phyloP scores from a whole-genome alignment of 2,797 vertebrate genomes.

The Microtus agrestis region DNA sequence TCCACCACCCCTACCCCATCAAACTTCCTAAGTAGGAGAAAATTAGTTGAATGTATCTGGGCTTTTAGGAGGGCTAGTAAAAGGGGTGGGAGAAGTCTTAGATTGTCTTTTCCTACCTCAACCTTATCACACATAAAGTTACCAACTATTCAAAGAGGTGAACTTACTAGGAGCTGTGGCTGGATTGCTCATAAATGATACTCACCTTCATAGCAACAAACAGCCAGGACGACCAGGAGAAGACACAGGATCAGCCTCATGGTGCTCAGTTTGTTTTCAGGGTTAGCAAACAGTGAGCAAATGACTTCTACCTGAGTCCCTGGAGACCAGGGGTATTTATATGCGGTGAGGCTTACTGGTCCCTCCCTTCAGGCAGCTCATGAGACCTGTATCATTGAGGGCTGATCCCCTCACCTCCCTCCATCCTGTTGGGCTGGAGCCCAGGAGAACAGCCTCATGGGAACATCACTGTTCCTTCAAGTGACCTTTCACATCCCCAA shows the following conservation, averaged over 20 bases:
- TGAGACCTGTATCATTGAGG: too few species aligned
- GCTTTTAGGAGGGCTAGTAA: neutral
- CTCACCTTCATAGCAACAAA: slow-evolving; percentile 39
- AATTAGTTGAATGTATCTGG: neutral
- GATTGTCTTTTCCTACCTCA: neutral
- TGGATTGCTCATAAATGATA: neutral
- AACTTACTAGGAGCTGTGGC: neutral
- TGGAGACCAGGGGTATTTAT: neutral
- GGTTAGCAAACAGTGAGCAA: neutral
- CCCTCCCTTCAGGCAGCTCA: neutral
- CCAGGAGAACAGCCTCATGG: neutral
- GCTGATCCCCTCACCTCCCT: neutral
- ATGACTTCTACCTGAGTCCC: neutral
- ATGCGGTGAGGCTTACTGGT: neutral
- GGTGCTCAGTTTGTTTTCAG: neutral
- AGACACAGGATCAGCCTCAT: neutral
- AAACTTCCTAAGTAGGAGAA: neutral
- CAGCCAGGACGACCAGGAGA: slow-evolving; percentile 24
- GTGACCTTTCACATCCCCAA: neutral
- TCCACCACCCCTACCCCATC: too few species aligned
- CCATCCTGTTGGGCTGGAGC: neutral
- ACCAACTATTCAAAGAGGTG: neutral
- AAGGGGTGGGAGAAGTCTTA: neutral
- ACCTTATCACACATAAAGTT: neutral
- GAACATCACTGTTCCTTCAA: neutral